phyloP scores from a whole-genome alignment of 1,140 invertebrate genomes.

The Homalodisca vitripennis region DNA sequence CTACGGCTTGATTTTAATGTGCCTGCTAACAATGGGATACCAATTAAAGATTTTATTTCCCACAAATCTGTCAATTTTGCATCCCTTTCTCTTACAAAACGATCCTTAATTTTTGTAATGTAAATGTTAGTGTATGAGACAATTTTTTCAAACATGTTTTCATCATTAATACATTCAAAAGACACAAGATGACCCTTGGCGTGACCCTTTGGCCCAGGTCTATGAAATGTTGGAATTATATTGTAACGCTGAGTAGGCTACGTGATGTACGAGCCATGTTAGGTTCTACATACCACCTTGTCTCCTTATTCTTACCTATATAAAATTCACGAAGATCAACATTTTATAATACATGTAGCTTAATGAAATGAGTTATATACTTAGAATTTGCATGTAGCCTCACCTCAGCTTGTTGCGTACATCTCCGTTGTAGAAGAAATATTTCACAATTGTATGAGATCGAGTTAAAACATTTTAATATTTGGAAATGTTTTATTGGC shows the following conservation, averaged over 20 bases:
- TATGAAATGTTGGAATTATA: constrained; percentile 13
- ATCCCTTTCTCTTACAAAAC: constrained; percentile 18
- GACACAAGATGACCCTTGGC: neutral
- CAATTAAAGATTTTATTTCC: neutral
- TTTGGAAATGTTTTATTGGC: too few species aligned
- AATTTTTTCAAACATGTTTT: neutral
- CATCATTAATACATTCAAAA: neutral
- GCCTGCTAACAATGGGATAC: neutral
- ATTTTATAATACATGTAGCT: too few species aligned
- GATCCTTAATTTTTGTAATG: neutral
- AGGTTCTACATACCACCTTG: constrained; percentile 9
- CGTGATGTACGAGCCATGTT: neutral
- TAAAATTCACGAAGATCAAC: neutral
- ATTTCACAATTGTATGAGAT: too few species aligned
- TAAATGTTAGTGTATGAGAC: constrained; percentile 4
- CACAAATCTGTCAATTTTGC: neutral
- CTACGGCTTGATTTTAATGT: neutral
- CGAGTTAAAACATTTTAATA: too few species aligned
- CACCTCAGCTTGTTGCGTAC: too few species aligned
- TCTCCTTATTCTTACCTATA: neutral
- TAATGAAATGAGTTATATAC: too few species aligned
- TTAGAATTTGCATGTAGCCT: too few species aligned
- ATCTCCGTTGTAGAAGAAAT: too few species aligned
- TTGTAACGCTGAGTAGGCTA: neutral
- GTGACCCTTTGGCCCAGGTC: neutral